These are phyloP conservation scores for Drosophila lacicola DNA, from an alignment of 2,888 invertebrate genomes.

Conservation along the genomic window DNA sequence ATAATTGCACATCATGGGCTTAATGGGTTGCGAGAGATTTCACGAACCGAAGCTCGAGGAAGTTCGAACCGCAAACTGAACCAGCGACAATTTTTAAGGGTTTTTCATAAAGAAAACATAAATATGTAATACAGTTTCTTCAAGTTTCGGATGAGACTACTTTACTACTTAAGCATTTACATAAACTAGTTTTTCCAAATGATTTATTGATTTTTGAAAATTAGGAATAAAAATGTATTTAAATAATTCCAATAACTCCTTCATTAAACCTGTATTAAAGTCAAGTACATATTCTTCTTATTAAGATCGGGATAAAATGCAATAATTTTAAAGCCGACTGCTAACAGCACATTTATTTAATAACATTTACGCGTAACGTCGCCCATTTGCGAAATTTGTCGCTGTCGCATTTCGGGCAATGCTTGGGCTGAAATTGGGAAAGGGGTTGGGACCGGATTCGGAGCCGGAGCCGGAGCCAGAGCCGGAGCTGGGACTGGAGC, in stretches of 20 bases:
- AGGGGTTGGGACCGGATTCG: neutral
- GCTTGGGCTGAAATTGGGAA: constrained; percentile 9
- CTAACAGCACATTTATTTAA: constrained; percentile 27
- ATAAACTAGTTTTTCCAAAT: too few species aligned
- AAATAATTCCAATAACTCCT: neutral
- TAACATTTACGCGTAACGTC: constrained; percentile 32
- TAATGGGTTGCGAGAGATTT: too few species aligned
- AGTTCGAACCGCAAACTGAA: too few species aligned
- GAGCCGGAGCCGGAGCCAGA: constrained; percentile 1
- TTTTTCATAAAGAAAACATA: too few species aligned
- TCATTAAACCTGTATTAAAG: neutral
- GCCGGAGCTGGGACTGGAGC: neutral
- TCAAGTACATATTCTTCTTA: neutral
- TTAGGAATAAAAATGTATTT: too few species aligned
- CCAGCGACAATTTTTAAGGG: too few species aligned
- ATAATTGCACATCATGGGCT: too few species aligned
- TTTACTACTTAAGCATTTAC: too few species aligned
- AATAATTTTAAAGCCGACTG: constrained; percentile 17
- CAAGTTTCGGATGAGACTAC: too few species aligned
- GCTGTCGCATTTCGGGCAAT: constrained; percentile 21
- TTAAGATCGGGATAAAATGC: neutral
- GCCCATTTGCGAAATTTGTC: constrained; percentile 31
- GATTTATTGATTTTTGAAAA: too few species aligned
- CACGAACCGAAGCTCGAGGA: too few species aligned
- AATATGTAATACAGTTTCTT: too few species aligned